These are phyloP conservation scores for Crocuta crocuta DNA, from an alignment of 2,113 vertebrate species.

Conservation along the genomic window DNA sequence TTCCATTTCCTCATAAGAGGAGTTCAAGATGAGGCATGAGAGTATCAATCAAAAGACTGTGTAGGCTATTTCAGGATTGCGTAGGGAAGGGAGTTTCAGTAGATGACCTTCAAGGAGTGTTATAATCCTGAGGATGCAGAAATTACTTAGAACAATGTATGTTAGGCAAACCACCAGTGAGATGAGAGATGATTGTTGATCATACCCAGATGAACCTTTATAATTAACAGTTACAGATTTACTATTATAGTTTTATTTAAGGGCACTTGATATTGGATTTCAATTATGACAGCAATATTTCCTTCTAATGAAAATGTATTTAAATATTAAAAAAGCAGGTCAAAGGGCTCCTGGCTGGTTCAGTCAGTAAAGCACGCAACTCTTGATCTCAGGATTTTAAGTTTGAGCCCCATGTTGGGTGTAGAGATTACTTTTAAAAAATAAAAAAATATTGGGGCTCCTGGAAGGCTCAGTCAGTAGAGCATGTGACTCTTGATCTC, in stretches of 20 bases:
- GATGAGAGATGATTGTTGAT: neutral
- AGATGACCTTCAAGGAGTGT: neutral
- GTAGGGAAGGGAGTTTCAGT: neutral
- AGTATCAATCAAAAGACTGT: neutral
- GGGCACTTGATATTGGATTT: slow-evolving; percentile 27
- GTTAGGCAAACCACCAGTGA: neutral
- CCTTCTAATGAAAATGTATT: slow-evolving; percentile 14
- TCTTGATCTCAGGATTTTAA: neutral
- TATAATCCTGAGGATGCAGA: slow-evolving; percentile 1
- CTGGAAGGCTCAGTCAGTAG: neutral
- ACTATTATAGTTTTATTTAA: slow-evolving; percentile 30
- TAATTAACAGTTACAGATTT: neutral
- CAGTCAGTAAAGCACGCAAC: neutral
- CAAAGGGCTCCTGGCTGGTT: neutral
- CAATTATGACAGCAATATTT: neutral
- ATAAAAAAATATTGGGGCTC: neutral
- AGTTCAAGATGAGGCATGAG: neutral
- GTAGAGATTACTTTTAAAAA: neutral
- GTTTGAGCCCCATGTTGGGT: neutral
- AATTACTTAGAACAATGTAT: neutral
- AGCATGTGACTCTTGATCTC: neutral
- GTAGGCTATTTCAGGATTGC: neutral
- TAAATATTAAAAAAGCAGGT: slow-evolving; percentile 7
- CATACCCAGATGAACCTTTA: neutral
- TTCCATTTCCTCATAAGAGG: slow-evolving; percentile 37